These are phyloP conservation scores for Watsonalla binaria DNA, from an alignment of 2,888 invertebrate species.

Conservation along the genomic window DNA sequence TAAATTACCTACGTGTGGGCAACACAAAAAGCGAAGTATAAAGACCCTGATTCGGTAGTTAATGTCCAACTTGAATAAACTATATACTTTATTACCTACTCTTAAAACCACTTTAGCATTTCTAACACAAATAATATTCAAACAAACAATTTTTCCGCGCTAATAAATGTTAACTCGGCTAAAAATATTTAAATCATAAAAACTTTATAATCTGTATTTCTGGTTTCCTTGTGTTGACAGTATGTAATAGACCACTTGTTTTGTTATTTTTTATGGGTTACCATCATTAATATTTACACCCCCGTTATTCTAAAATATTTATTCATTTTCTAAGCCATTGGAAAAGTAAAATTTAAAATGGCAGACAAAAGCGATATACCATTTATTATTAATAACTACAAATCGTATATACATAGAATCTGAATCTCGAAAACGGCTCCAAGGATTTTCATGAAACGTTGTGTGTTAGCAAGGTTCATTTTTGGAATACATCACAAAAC, in stretches of 20 bases:
- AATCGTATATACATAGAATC: too few species aligned
- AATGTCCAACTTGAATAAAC: conserved; percentile 1
- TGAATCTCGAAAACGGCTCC: too few species aligned
- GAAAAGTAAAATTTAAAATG: too few species aligned
- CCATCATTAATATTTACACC: background rate
- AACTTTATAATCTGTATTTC: background rate
- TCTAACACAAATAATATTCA: background rate
- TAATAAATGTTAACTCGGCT: conserved; percentile 1
- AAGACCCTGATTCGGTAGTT: background rate
- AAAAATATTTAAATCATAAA: conserved; percentile 4
- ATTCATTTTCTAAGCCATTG: too few species aligned
- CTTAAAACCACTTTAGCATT: background rate
- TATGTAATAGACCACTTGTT: background rate
- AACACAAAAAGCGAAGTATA: too few species aligned
- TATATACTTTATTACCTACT: background rate
- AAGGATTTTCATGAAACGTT: too few species aligned
- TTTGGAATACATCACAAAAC: too few species aligned
- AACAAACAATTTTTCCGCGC: background rate
- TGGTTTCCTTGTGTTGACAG: background rate
- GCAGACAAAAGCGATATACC: too few species aligned
- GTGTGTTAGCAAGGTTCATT: too few species aligned
- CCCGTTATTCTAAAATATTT: too few species aligned
- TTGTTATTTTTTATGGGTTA: background rate
- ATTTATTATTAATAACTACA: too few species aligned
- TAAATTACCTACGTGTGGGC: too few species aligned